Evolutionary conservation across 2,888 invertebrate species (phyloP).

Genomic region (Rapana venosa): DNA sequence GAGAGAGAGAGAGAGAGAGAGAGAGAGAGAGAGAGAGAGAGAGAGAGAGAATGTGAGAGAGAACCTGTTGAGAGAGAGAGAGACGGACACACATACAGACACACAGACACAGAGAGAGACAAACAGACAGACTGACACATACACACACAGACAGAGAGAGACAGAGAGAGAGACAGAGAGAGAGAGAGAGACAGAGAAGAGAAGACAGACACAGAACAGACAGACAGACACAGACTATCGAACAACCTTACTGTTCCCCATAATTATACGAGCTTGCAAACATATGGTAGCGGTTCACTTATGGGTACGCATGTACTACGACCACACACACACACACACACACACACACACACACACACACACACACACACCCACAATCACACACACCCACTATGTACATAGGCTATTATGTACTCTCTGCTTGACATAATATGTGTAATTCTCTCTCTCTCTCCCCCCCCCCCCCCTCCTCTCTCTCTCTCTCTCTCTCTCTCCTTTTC

Average conservation of each 20-base stretch:
- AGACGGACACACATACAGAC: not conserved
- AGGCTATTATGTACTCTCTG: no score
- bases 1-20: not conserved
- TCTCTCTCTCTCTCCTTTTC: no score
- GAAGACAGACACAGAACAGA: constrained; percentile 16
- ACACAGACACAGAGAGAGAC: constrained; percentile 7
- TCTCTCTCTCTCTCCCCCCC: no score
- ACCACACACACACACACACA: not conserved
- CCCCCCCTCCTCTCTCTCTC: no score
- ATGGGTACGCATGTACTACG: not conserved
- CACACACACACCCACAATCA: no score
- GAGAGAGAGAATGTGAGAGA: not conserved
- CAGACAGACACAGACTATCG: not conserved
- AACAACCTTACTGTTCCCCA: not conserved
- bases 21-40: not conserved
- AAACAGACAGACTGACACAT: not conserved
- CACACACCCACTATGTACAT: no score
- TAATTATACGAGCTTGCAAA: no score
- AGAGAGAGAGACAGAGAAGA: not conserved
- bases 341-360: no score
- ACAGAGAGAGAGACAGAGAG: not conserved
- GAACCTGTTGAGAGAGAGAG: not conserved
- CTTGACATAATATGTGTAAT: no score
- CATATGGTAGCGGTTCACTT: no score
- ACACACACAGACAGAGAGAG: not conserved